Conservation (phyloP, 2,797 vertebrate genomes). For the Anolis apletophallus region DNA sequence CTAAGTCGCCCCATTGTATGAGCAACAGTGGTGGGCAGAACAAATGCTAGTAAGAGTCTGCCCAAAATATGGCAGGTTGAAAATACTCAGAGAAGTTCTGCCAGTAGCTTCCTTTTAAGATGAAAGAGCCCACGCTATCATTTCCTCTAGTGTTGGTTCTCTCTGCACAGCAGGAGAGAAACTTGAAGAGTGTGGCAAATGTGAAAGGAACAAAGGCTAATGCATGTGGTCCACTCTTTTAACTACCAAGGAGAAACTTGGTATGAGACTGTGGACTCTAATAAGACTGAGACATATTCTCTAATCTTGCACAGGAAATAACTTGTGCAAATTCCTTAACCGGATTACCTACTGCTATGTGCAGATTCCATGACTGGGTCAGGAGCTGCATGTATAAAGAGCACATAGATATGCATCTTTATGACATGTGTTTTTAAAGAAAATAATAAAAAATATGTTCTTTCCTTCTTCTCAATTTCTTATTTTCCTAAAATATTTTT, state of each 20-base stretch:
- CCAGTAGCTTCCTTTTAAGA: constrained; percentile 62
- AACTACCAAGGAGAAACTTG: constrained; percentile 4
- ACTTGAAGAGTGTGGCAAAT: constrained; percentile 24
- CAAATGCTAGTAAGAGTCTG: too few species aligned
- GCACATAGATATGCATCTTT: background rate
- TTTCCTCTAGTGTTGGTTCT: constrained; percentile 59
- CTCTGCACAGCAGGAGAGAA: constrained; percentile 51
- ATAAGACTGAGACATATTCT: constrained; percentile 3
- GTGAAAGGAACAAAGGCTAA: background rate
- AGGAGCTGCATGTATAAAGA: too few species aligned
- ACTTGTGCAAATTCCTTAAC: background rate
- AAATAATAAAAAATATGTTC: background rate
- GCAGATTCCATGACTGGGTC: background rate
- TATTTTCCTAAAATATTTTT: background rate
- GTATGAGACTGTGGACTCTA: background rate
- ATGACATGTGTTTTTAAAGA: background rate
- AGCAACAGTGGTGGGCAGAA: too few species aligned
- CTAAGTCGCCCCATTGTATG: too few species aligned
- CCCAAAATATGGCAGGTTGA: constrained; percentile 65
- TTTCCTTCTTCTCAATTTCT: background rate
- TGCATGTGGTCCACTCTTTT: constrained; percentile 32
- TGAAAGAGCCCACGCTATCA: constrained; percentile 60
- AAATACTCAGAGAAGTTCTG: constrained; percentile 70
- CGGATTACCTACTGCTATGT: background rate
- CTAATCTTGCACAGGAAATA: background rate